phyloP scores from a whole-genome alignment of 2,888 invertebrate species.

The Andrena dorsata region DNA sequence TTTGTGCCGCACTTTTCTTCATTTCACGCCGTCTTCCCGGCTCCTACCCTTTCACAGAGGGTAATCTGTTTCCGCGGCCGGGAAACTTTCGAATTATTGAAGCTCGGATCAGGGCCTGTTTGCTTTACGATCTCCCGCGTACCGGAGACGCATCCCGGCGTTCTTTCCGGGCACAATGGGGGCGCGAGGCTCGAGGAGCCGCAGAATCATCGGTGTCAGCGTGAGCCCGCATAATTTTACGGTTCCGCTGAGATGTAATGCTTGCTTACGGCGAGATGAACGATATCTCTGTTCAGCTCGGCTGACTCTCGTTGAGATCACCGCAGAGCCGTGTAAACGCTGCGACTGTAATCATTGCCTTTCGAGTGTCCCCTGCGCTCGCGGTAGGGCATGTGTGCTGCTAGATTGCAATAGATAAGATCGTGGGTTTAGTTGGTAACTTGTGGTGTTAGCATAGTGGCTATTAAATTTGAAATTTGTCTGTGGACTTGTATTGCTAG shows the following conservation, averaged over 20 bases:
- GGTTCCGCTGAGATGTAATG: constrained; percentile 2
- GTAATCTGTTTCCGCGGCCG: constrained; percentile 40
- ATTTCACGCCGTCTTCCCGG: neutral
- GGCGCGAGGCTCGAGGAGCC: constrained; percentile 5
- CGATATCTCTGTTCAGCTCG: constrained; percentile 22
- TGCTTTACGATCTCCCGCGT: constrained; percentile 32
- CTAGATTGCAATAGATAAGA: neutral
- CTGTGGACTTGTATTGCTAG: too few relatives aligned
- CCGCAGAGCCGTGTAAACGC: constrained; percentile 10
- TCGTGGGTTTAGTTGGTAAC: neutral
- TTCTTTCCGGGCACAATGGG: neutral
- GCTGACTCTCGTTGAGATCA: constrained; percentile 34
- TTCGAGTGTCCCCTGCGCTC: constrained; percentile 1
- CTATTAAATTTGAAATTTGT: too few relatives aligned
- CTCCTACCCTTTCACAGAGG: neutral
- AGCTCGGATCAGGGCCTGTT: constrained; percentile 18
- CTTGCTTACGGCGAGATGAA: constrained; percentile 29
- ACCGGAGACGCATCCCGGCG: neutral
- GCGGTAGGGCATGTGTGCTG: neutral
- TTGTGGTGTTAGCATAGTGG: too few relatives aligned
- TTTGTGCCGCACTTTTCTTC: constrained; percentile 34
- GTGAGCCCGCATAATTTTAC: constrained; percentile 37
- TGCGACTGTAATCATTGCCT: constrained; percentile 2
- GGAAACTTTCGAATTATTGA: constrained; percentile 54
- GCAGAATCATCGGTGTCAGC: constrained; percentile 29